Conservation (phyloP, 2,113 vertebrate genomes). For the Rutilus rutilus region DNA sequence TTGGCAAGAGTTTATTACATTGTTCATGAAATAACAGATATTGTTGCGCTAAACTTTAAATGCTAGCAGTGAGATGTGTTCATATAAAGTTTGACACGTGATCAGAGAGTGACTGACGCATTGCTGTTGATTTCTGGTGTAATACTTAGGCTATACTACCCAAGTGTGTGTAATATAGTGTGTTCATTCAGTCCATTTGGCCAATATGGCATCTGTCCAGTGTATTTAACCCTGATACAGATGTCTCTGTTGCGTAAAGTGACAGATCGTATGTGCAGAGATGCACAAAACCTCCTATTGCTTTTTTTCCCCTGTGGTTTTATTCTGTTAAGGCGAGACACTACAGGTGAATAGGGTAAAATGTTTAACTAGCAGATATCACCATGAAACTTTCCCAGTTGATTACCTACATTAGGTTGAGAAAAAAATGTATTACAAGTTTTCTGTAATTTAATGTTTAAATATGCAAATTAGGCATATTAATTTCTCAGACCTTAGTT, state of each 20-base stretch:
- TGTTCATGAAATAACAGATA: not conserved
- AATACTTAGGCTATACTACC: not conserved
- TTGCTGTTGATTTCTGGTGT: not conserved
- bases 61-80: not conserved
- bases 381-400: no score
- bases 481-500: no score
- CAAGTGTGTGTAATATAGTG: not conserved
- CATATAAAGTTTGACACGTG: not conserved
- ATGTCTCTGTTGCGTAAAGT: not conserved
- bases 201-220: not conserved
- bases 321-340: no score
- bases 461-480: no score
- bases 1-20: not conserved
- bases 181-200: not conserved
- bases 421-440: no score
- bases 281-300: not conserved
- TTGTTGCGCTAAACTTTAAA: not conserved
- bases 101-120: not conserved
- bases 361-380: no score
- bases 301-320: not conserved
- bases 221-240: not conserved
- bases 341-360: no score
- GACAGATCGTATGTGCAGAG: not conserved
- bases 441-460: no score
- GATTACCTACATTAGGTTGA: no score